phyloP scores from a whole-genome alignment of 1,140 invertebrate genomes.

The Samia ricini region DNA sequence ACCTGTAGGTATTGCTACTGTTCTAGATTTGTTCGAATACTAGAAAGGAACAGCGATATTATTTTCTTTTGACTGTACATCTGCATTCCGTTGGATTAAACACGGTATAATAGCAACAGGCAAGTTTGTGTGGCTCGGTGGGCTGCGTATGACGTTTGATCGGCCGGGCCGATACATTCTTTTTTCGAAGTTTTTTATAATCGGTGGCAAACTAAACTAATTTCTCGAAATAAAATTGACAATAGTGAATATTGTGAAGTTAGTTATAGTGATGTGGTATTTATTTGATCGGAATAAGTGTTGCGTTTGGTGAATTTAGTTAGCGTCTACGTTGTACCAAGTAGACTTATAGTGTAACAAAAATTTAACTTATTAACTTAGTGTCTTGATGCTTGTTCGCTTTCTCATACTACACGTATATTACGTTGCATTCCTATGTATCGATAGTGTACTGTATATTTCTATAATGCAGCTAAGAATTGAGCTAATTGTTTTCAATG shows the following conservation, averaged over 20 bases:
- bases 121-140: slow-evolving; percentile 67
- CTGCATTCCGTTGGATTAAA: slow-evolving; percentile 5
- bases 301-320: slow-evolving; percentile 33
- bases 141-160: slow-evolving; percentile 54
- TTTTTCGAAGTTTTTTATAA: slow-evolving; percentile 57
- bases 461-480: not conserved
- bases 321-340: slow-evolving; percentile 26
- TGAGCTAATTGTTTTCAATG: not conserved
- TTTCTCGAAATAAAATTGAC: slow-evolving; percentile 36
- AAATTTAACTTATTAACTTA: slow-evolving; percentile 33
- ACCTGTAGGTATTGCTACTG: slow-evolving; percentile 12
- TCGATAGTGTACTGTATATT: not conserved
- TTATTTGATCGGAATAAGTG: slow-evolving; percentile 41
- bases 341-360: slow-evolving; percentile 35
- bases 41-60: not conserved
- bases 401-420: slow-evolving; percentile 6
- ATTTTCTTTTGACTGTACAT: not conserved
- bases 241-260: slow-evolving; percentile 52
- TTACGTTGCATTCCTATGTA: not conserved
- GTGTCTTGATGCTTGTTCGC: slow-evolving; percentile 6
- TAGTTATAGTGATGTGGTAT: slow-evolving; percentile 20
- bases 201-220: slow-evolving; percentile 50
- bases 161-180: slow-evolving; percentile 48
- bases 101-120: slow-evolving; percentile 31
- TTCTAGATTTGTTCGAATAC: slow-evolving; percentile 35